Evolutionary conservation across 30 jellyfish, hydroid and myxozoan species (phyloP), one percentile per base, ranked within the genome.

Genomic region (Haliclystus octoradiatus): DNA sequence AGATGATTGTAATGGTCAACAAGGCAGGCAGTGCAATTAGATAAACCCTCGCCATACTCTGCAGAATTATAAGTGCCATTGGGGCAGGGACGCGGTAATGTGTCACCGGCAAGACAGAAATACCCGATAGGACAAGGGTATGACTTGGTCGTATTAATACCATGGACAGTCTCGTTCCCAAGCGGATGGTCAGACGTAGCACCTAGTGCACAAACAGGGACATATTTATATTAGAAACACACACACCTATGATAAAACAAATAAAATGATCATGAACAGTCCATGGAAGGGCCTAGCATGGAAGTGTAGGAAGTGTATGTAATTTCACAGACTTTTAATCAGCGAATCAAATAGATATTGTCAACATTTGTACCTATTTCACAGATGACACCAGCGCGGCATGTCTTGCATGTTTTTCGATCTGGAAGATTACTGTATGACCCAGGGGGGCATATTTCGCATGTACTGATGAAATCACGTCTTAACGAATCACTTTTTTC

Each of bases 101-200:
- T 49, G 28, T 62, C 84, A 24, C 97, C 97, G 34, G 94, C 64
- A 1, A 61, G 82, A 66, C 97, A 88, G 60, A 74, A 88, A 66
- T 88, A 81, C 0, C 97, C 97, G 19, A 80, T 75, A 5, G 97
- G 97, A 51, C 97, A 88, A 12, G 92, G 97, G 75, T 79, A 88
- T 0, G 97, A 77, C 67, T 78, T 85, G 30, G 96, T 85, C 27
- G 33, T 57, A 70, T 78, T 78, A 35, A 85, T 46, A 14, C 96
- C 96, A 70, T 64, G 88, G 31, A 51, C 74, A 0, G 96, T 78
- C 32, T 69, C 79, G 50, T 85, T 85, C 2, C 70, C 86, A 47
- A 74, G 85, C 0, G 96, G 96, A 3, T 29, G 5, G 77, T 85
- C 96, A 12, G 96, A 63, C 19, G 96, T 88, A 49, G 94, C 92